phyloP scores from a whole-genome alignment of 1,140 invertebrate species.

The Asbolus verrucosus region DNA sequence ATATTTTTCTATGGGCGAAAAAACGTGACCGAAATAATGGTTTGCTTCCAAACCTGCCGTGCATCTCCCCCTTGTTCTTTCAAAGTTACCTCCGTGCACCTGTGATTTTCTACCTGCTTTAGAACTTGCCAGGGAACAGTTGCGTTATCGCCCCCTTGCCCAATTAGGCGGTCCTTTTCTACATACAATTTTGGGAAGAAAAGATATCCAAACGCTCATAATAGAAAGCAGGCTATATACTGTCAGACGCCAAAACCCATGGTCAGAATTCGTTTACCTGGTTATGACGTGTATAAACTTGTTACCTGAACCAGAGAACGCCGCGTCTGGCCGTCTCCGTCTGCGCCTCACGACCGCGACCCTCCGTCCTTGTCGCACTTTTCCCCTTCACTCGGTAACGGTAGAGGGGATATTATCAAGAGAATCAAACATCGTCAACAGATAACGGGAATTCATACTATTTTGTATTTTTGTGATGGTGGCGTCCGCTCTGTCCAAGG shows the following conservation, averaged over 20 bases:
- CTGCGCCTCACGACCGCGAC: neutral
- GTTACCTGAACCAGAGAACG: conserved; percentile 4
- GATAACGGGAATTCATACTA: conserved; percentile 32
- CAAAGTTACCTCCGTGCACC: neutral
- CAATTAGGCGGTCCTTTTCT: too few relatives aligned
- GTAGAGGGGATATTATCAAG: conserved; percentile 31
- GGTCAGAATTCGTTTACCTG: conserved; percentile 7
- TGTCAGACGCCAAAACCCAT: conserved; percentile 27
- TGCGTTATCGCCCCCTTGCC: neutral
- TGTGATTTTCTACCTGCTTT: conserved; percentile 5
- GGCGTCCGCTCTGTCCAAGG: neutral
- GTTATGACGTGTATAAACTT: conserved; percentile 23
- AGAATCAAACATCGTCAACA: conserved; percentile 25
- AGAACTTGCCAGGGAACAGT: too few relatives aligned
- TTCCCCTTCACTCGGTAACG: conserved; percentile 22
- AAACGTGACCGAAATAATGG: neutral
- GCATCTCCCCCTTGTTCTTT: too few relatives aligned
- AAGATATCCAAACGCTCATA: neutral
- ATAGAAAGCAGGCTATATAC: conserved; percentile 21
- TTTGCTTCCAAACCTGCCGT: neutral
- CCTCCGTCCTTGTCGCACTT: neutral
- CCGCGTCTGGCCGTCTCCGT: neutral
- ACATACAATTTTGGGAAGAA: too few relatives aligned
- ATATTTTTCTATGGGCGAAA: neutral
- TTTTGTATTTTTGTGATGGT: conserved; percentile 8